Base-by-base conservation (phyloP, 2,797 vertebrate genomes). In the Cryptoblepharus egeriae region DNA sequence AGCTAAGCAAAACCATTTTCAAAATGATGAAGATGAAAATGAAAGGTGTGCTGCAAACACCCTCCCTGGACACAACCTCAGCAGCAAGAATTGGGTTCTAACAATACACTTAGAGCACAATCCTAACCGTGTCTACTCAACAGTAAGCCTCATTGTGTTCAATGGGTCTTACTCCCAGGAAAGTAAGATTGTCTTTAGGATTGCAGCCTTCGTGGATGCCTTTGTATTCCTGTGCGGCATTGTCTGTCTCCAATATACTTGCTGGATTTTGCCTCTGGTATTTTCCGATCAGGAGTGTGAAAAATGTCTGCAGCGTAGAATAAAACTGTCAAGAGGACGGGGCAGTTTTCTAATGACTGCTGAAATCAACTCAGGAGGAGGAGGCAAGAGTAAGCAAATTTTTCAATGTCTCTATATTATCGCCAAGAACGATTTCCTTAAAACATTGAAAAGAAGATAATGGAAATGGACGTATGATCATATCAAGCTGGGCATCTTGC, bases 61-160 rank as follows among this genome's bases (percentile, higher is more conserved):
- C 83, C 87, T 83, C 87, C 68, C 77, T 76, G 71, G 82, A 86
- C 77, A 86, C 42, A 2, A 15, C 42, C 80, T 78, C 87, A 63
- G 90, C 30, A 68, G 89, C 89, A 92, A 90, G 87, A 93, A 91
- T 86, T 79, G 87, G 89, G n/a, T n/a, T n/a, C n/a, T n/a, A n/a
- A n/a, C n/a, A n/a, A n/a, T n/a, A n/a, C n/a, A n/a, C n/a, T n/a
- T n/a, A n/a, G n/a, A n/a, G n/a, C n/a, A n/a, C n/a, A n/a, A n/a
- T n/a, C n/a, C n/a, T n/a, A n/a, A n/a, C n/a, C n/a, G n/a, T n/a
- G n/a, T n/a, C n/a, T n/a, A n/a, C n/a, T n/a, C n/a, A n/a, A n/a
- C n/a, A n/a, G n/a, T n/a, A n/a, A n/a, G n/a, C n/a, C n/a, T n/a
- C n/a, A n/a, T n/a, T n/a, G n/a, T n/a, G n/a, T n/a, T n/a, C n/a